Evolutionary conservation across 2,113 vertebrate genomes (phyloP).

Genomic region (Channa maculata): DNA sequence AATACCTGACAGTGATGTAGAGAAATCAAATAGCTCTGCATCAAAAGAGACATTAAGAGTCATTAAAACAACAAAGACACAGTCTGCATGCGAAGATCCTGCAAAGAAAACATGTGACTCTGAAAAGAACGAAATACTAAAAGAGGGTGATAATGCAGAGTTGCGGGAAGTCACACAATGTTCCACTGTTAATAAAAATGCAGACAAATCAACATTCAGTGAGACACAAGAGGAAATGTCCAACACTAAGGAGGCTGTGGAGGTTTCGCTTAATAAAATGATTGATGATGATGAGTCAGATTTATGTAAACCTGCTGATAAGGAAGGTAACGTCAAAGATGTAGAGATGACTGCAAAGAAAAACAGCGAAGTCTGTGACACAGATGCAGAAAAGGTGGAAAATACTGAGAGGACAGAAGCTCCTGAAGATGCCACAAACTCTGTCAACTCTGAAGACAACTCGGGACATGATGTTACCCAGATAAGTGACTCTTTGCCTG

Average conservation of each 20-base stretch:
- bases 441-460: slow-evolving; percentile 30
- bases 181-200: slow-evolving; percentile 7
- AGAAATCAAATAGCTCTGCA: slow-evolving; percentile 2
- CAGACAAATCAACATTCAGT: neutral
- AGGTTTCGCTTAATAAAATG: slow-evolving; percentile 11
- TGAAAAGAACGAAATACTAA: slow-evolving; percentile 11
- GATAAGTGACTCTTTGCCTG: neutral
- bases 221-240: slow-evolving; percentile 20
- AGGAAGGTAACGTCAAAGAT: neutral
- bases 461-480: neutral
- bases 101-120: slow-evolving; percentile 17
- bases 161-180: neutral
- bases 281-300: slow-evolving; percentile 7
- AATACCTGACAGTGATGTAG: too few species aligned
- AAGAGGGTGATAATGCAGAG: neutral
- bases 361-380: neutral
- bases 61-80: slow-evolving; percentile 20
- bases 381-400: neutral
- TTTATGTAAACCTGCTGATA: neutral
- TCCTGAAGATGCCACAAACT: slow-evolving; percentile 3
- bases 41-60: slow-evolving; percentile 1
- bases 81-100: slow-evolving; percentile 8
- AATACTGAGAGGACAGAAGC: slow-evolving; percentile 9
- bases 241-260: neutral
- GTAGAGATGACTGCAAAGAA: neutral